A percentile compares a stretch with the other conserved stretches of the same genome.
Conservation (phyloP, 2,797 vertebrate genomes). For the Anas capensis region DNA sequence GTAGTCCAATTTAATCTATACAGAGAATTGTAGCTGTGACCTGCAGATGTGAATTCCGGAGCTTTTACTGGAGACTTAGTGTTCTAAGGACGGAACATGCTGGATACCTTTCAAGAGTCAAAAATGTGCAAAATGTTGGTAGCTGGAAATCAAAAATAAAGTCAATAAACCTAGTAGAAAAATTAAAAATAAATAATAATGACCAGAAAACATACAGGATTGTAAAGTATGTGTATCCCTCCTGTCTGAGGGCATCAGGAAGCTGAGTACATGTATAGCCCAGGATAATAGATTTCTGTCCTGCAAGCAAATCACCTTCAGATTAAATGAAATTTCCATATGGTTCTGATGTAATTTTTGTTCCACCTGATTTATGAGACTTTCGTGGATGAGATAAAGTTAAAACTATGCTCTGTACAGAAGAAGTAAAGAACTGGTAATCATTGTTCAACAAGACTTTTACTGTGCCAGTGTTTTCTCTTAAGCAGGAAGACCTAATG, state of each 20-base stretch:
- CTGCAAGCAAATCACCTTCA: background rate
- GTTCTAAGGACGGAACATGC: background rate
- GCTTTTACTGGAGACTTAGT: background rate
- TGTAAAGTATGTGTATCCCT: background rate
- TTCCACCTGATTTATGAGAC: background rate
- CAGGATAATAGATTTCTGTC: background rate
- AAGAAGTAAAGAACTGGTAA: background rate
- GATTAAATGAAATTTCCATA: background rate
- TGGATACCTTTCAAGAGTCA: background rate
- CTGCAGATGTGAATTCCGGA: background rate
- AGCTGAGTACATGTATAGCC: background rate
- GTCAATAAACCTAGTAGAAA: background rate
- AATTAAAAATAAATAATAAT: background rate
- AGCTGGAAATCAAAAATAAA: background rate
- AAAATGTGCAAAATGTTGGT: background rate
- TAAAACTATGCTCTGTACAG: background rate
- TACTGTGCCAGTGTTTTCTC: fast-evolving
- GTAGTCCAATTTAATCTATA: background rate
- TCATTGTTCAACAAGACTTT: background rate
- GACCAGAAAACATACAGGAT: background rate
- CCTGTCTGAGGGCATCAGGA: background rate
- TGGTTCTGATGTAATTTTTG: background rate
- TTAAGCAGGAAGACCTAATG: background rate
- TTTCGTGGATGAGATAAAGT: background rate
- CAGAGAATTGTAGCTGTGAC: background rate